Base-by-base conservation (phyloP, 1,140 invertebrate species). In the Drosophila ogumai region DNA sequence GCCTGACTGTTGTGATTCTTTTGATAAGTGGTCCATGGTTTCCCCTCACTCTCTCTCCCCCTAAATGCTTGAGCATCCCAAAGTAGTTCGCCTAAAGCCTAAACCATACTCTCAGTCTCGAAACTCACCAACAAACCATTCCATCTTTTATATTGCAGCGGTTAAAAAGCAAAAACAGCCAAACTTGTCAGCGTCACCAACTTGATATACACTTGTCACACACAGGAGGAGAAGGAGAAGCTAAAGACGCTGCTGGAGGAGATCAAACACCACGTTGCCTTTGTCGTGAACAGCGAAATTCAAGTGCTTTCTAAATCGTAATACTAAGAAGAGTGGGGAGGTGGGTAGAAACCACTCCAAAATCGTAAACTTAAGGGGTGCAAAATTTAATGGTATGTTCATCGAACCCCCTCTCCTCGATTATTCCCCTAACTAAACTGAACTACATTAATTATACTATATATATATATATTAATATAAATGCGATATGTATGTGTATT, bases 201-300 rank as follows among this genome's bases (percentile, higher is more conserved):
- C 12, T 7, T n/a, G 17, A 38, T n/a, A 10, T 1, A 59, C 43
- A 31, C 34, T 40, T 47, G 43, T 28, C 44, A 46, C 44, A 47
- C 46, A 28, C 56, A 49, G 17, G 9, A 4, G 13, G 28, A 28
- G 12, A 3, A 9, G 46, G 6, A 52, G 17, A 1, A 54, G 50
- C 50, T 10, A 4, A 22, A 36, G 52, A 55, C 34, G 52, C 52
- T 38, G 43, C 36, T 36, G 67, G 44, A 38, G 36, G 13, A 43
- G 66, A 68, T 68, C 22, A 22, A 85, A 72, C 82, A 86, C 82
- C 79, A 86, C 47, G 82, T 87, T 86, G 82, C 82, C 82, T 86
- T 86, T 86, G 64, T 75, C 66, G 73, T 52, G 36, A 69, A 67
- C 64, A 67, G 69, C 54, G 41, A 81, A 81, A 81, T 81, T 86